Conservation (phyloP, 2,888 invertebrate genomes). For the Notodromas monacha region DNA sequence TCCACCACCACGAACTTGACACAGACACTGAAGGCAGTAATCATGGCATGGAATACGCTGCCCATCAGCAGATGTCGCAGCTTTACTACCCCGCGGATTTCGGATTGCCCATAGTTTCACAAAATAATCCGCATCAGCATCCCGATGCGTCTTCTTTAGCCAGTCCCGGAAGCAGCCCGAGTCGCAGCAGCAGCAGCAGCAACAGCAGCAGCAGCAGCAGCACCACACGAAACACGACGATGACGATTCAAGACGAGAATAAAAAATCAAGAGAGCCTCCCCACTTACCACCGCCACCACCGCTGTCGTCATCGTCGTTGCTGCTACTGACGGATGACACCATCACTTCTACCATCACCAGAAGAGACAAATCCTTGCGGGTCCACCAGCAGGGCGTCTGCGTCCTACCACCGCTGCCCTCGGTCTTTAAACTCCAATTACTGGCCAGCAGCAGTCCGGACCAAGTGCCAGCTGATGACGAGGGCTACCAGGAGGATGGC, state of each 20-base stretch:
- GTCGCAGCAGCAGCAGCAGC: background rate
- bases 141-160: no score
- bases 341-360: background rate
- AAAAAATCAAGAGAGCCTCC: no score
- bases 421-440: no score
- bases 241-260: no score
- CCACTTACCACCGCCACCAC: background rate
- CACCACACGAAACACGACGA: no score
- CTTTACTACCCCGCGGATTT: background rate
- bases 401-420: background rate
- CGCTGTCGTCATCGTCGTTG: background rate
- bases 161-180: background rate
- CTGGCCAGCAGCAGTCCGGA: background rate
- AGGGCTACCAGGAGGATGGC: background rate
- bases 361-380: background rate
- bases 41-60: background rate
- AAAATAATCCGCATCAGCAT: no score
- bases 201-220: background rate
- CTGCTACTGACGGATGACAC: background rate
- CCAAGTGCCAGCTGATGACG: no score
- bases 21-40: no score
- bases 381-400: constrained; percentile 1
- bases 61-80: no score
- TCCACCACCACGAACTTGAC: no score
- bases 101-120: no score